Conservation (phyloP, 92 coral and sea anemone genomes). For the Meandrina meandrites region DNA sequence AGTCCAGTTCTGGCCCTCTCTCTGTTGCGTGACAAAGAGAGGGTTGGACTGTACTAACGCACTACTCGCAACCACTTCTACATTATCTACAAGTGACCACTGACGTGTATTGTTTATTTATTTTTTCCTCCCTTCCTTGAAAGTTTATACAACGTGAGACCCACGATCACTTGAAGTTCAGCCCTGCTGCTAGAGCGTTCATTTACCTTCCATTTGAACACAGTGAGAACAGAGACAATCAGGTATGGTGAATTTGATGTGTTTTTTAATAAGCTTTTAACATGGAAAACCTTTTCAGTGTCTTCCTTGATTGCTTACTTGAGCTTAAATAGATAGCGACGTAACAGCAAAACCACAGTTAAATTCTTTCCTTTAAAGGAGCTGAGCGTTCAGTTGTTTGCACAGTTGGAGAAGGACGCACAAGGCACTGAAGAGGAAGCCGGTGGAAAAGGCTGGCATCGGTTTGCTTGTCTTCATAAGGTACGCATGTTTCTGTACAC, state of each 20-base stretch:
- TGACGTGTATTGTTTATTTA: neutral
- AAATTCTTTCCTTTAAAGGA: constrained; percentile 36
- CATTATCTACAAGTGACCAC: neutral
- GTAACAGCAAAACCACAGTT: too few species aligned
- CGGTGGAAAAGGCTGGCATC: constrained; percentile 11
- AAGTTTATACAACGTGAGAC: constrained; percentile 69
- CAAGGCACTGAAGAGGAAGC: constrained; percentile 56
- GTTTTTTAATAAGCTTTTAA: too few species aligned
- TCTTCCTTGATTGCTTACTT: too few species aligned
- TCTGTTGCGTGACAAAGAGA: too few species aligned
- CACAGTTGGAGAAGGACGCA: constrained; percentile 58
- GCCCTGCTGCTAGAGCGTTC: constrained; percentile 56
- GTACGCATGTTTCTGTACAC: constrained; percentile 20
- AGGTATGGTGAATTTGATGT: constrained; percentile 22
- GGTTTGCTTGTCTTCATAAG: constrained; percentile 63
- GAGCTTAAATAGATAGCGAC: too few species aligned
- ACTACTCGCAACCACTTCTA: neutral
- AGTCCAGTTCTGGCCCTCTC: too few species aligned
- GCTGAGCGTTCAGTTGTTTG: constrained; percentile 51
- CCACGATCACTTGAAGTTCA: constrained; percentile 66
- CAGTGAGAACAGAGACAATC: constrained; percentile 70
- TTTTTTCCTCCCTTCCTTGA: neutral
- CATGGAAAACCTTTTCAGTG: too few species aligned
- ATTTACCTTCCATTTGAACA: constrained; percentile 80
- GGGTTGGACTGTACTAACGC: too few species aligned